phyloP scores from a whole-genome alignment of 2,888 invertebrate genomes.

The Ennomos erosarius region DNA sequence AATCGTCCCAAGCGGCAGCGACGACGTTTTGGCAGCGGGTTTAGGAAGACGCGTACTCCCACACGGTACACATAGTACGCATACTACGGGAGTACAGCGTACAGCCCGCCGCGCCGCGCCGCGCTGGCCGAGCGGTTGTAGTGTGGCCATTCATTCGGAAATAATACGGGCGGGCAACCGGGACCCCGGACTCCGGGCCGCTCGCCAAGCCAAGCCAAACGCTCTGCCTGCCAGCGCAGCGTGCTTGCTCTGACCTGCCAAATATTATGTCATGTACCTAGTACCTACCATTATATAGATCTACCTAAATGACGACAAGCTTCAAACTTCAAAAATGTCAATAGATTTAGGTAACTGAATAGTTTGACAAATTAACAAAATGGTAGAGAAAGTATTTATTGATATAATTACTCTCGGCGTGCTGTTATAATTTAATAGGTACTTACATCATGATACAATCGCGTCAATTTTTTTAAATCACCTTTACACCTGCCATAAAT shows the following conservation, averaged over 20 bases:
- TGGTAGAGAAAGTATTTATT: too few relatives aligned
- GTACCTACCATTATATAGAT: too few relatives aligned
- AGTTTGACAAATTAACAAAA: too few relatives aligned
- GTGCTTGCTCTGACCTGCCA: constrained; percentile 22
- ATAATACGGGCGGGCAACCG: constrained; percentile 53
- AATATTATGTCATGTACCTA: constrained; percentile 24
- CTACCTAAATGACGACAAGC: constrained; percentile 14
- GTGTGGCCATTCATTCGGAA: constrained; percentile 68
- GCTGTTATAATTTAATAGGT: too few relatives aligned
- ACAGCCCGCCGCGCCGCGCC: constrained; percentile 3
- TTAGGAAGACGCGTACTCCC: constrained; percentile 58
- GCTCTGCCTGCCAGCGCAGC: constrained; percentile 31
- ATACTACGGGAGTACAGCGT: constrained; percentile 12
- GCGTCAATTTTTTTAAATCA: too few relatives aligned
- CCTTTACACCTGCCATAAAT: too few relatives aligned
- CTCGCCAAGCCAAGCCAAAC: background rate
- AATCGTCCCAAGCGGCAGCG: constrained; percentile 10
- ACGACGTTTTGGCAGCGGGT: constrained; percentile 53
- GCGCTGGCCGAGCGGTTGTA: constrained; percentile 32
- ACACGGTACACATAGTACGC: constrained; percentile 22
- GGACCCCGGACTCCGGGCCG: constrained; percentile 18
- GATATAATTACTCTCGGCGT: too few relatives aligned
- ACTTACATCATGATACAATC: too few relatives aligned
- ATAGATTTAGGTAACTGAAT: too few relatives aligned
- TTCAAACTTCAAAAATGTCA: background rate